A percentile compares a stretch with the other conserved stretches of the same genome.
Conservation (phyloP, 1,140 invertebrate genomes). For the Drosophila navojoa region DNA sequence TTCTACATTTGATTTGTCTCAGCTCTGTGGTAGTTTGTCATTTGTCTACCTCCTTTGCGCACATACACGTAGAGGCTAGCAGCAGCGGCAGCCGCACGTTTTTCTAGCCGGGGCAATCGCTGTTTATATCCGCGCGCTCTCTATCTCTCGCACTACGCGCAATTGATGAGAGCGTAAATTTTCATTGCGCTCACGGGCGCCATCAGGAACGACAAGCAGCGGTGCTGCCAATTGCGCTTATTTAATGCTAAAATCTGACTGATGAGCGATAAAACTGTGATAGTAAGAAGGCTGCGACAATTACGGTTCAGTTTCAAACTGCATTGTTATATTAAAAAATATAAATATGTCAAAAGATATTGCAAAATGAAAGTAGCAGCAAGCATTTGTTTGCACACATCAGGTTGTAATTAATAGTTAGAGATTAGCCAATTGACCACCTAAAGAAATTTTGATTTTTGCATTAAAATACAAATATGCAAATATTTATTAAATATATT, state of each 20-base stretch:
- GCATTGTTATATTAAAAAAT: neutral
- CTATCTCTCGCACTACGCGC: slow-evolving; percentile 63
- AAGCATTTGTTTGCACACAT: too few species aligned
- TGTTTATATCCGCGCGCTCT: slow-evolving; percentile 28
- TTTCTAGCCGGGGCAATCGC: slow-evolving; percentile 55
- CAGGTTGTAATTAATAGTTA: too few species aligned
- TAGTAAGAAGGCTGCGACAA: too few species aligned
- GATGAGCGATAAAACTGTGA: neutral
- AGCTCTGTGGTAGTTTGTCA: slow-evolving; percentile 40
- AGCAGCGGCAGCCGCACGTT: slow-evolving; percentile 41
- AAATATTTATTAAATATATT: too few species aligned
- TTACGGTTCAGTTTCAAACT: too few species aligned
- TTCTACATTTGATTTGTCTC: slow-evolving; percentile 45
- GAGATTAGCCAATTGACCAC: too few species aligned
- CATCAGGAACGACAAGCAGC: slow-evolving; percentile 16
- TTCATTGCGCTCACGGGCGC: slow-evolving; percentile 64
- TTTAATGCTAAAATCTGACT: neutral
- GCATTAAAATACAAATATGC: too few species aligned
- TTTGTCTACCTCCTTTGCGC: slow-evolving; percentile 48
- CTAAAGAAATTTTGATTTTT: too few species aligned
- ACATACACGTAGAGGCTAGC: slow-evolving; percentile 15
- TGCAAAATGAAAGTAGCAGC: too few species aligned
- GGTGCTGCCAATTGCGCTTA: slow-evolving; percentile 4
- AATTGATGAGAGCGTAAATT: slow-evolving; percentile 80
- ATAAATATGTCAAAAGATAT: too few species aligned